phyloP scores from a whole-genome alignment of 2,797 vertebrate genomes.

The Phylloscopus collybita region DNA sequence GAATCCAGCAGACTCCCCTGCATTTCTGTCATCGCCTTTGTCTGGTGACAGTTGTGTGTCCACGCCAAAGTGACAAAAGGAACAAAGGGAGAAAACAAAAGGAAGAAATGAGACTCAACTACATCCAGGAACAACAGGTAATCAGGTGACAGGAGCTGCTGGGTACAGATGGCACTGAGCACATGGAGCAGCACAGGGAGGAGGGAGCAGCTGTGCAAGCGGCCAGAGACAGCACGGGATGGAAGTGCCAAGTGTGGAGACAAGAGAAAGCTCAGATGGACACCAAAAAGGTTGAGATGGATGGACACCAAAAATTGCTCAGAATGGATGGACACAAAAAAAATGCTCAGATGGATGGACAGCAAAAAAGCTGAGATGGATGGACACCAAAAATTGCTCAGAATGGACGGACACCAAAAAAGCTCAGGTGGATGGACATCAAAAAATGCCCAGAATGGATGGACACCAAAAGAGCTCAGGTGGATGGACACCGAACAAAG shows the following conservation, averaged over 20 bases:
- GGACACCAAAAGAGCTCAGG: not conserved
- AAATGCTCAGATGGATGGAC: not conserved
- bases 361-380: no score
- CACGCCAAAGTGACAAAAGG: slow-evolving; percentile 59
- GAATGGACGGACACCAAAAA: not conserved
- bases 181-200: not conserved
- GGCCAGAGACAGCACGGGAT: not conserved
- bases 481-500: no score
- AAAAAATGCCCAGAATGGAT: not conserved
- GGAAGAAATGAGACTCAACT: slow-evolving; percentile 62
- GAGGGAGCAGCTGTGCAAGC: not conserved
- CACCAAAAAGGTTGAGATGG: not conserved
- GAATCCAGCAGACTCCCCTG: slow-evolving; percentile 71
- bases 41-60: slow-evolving; percentile 64
- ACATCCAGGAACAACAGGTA: slow-evolving; percentile 30
- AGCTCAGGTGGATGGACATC: not conserved
- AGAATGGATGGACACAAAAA: accelerated
- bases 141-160: not conserved
- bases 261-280: not conserved
- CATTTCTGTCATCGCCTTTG: slow-evolving; percentile 73
- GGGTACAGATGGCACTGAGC: not conserved
- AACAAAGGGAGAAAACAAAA: slow-evolving; percentile 69
- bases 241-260: not conserved
- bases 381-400: not conserved
- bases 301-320: not conserved